These are phyloP conservation scores for Ellobium chinense DNA, from an alignment of 2,888 invertebrate species.

Conservation along the genomic window DNA sequence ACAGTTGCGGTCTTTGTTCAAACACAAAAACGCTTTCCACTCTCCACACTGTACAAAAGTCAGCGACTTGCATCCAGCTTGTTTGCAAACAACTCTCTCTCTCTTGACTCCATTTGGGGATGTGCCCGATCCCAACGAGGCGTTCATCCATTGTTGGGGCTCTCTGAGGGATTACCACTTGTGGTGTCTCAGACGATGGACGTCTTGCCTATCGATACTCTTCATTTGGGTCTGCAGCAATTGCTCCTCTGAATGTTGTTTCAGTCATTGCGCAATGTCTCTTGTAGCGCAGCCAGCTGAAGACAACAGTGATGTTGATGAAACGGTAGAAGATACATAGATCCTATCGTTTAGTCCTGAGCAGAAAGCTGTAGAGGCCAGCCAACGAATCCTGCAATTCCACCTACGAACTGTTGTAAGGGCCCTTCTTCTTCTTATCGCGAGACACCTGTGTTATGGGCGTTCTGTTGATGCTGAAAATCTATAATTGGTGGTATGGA, in stretches of 20 bases:
- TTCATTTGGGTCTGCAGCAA: not conserved
- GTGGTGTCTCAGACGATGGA: not conserved
- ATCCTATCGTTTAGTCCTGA: constrained; percentile 11
- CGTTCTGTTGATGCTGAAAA: too few species aligned
- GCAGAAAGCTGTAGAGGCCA: constrained; percentile 39
- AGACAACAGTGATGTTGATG: not conserved
- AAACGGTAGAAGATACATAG: not conserved
- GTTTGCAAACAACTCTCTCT: not conserved
- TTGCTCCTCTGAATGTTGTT: not conserved
- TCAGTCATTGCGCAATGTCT: not conserved
- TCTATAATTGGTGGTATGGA: too few species aligned
- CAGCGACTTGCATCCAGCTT: not conserved
- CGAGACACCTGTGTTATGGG: constrained; percentile 6
- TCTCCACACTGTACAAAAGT: not conserved
- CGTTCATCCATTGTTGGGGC: not conserved
- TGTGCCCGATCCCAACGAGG: not conserved
- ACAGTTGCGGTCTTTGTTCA: not conserved
- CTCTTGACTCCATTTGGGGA: not conserved
- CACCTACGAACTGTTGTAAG: constrained; percentile 46
- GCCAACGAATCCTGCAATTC: constrained; percentile 45
- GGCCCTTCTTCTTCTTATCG: not conserved
- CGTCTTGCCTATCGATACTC: not conserved
- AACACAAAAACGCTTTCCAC: not conserved
- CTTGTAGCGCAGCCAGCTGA: not conserved
- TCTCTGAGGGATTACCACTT: not conserved